Base-by-base conservation (phyloP, 2,888 invertebrate species). In the Sinhomidia bicolor region DNA sequence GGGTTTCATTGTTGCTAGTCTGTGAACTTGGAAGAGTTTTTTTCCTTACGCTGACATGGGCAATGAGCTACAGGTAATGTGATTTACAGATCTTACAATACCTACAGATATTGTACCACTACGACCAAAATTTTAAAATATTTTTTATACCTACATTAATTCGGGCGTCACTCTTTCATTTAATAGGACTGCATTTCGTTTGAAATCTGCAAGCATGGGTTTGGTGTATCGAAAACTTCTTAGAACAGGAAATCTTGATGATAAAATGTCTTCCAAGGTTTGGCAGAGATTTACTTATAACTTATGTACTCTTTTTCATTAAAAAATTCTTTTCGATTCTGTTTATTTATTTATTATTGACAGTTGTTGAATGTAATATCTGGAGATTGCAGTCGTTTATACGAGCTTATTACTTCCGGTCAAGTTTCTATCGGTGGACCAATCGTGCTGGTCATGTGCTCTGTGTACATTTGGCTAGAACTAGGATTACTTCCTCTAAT, bases 341-440 rank as follows among this genome's bases (percentile, higher is more conserved):
- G n/a, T n/a, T n/a, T n/a, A 36, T 36, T 36, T 36, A 7, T n/a
- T n/a, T n/a, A 57, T 74, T 32, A 36, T 74, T 26, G 2, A 0
- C 92, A 95, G 95, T 91, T 95, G 32, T 94, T 95, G 78, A 95
- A 95, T 92, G 93, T 95, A 88, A 95, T 95, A 92, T 94, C 94
- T 51, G 94, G 94, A 91, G 95, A 95, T 91, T 94, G 94, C 51
- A 94, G 94, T 92, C 93, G 95, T 60, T 93, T 95, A 57, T 95
- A 94, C 92, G 95, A 95, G 88, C 94, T 94, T 79, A 93, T 94
- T 26, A 93, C 94, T 57, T 94, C 94, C 65, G 94, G 94, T 0
- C 95, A 95, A 26, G 93, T 95, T 91, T 93, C 95, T 36, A 93
- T 95, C 76, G 94, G 94, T n/a, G 95, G 95, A 9, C 95, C 95